These are phyloP conservation scores for Sarcophaga bullata DNA, from an alignment of 1,140 invertebrate genomes.

Conservation along the genomic window DNA sequence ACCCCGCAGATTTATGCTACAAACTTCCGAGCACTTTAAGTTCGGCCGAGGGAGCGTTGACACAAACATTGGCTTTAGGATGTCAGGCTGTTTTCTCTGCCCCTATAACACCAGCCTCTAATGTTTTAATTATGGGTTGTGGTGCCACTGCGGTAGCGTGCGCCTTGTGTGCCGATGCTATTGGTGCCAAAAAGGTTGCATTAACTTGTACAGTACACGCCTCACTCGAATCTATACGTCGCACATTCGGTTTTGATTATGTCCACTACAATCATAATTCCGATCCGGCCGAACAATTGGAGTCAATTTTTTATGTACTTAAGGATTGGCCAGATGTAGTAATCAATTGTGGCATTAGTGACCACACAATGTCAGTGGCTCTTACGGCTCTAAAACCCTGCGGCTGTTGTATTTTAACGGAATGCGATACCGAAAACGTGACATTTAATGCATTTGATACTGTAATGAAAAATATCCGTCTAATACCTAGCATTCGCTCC, in stretches of 20 bases:
- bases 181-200: slow-evolving; percentile 54
- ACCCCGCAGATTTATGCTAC: slow-evolving; percentile 25
- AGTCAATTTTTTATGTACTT: no score
- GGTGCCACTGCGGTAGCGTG: slow-evolving; percentile 52
- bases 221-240: slow-evolving; percentile 44
- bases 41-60: slow-evolving; percentile 54
- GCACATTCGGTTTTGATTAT: slow-evolving; percentile 48
- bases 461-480: no score
- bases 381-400: no score
- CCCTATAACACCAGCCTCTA: slow-evolving; percentile 53
- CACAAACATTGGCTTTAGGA: slow-evolving; percentile 54
- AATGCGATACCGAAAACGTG: no score
- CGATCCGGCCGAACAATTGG: slow-evolving; percentile 28
- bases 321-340: no score
- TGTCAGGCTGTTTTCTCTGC: slow-evolving; percentile 59
- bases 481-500: no score
- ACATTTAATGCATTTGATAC: no score
- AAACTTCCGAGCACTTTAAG: slow-evolving; percentile 49
- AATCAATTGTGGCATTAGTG: no score
- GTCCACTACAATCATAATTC: slow-evolving; percentile 44
- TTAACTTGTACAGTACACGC: slow-evolving; percentile 47
- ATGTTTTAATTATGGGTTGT: slow-evolving; percentile 54
- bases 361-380: no score
- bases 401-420: no score
- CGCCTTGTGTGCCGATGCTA: slow-evolving; percentile 52